Base-by-base conservation (phyloP, 2,113 vertebrate genomes). In the Otolemur garnettii region DNA sequence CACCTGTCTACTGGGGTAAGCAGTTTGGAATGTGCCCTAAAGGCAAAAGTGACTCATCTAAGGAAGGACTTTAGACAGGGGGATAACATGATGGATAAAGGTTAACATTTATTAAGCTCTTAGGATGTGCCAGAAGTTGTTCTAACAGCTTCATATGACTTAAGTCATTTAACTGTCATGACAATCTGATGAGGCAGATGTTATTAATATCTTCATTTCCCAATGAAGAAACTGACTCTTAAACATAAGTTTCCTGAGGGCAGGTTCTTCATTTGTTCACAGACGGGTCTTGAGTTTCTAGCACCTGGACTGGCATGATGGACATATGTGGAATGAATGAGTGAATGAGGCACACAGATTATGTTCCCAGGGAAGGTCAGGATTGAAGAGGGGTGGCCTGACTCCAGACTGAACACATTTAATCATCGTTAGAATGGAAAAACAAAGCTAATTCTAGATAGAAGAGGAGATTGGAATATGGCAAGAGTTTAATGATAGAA, bases 1-100 rank as follows among this genome's bases (percentile, higher is more conserved):
- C 66, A 77, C 33, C 4, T 50, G 60, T 79, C 14, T 53, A 0
- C 18, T 53, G 4, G 28, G 38, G 42, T 77, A 55, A 95, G 77
- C 55, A 42, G 10, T 60, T 85, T 78, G 86, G 79, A 97, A 97
- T 97, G 82, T 64, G 45, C 74, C 68, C 79, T 79, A 5, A 55
- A 91, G 88, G 88, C 62, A 42, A 11, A 12, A 45, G 30, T 80
- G 86, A 94, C 28, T 91, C 45, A 66, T 35, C 15, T 38, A 38
- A 38, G 38, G 62, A 69, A 85, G 83, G 50, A 30, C 59, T 71
- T 88, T 55, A 45, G 94, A 74, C 11, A 17, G 0, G 2, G 18
- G 69, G 21, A 12, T 50, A 50, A 68, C 9, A 19, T 50, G 91
- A 83, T 45, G 50, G 90, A 85, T 50, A 81, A 24, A 74, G 19